Conservation (phyloP, 2,113 vertebrate species). For the Brachypteracias leptosomus region DNA sequence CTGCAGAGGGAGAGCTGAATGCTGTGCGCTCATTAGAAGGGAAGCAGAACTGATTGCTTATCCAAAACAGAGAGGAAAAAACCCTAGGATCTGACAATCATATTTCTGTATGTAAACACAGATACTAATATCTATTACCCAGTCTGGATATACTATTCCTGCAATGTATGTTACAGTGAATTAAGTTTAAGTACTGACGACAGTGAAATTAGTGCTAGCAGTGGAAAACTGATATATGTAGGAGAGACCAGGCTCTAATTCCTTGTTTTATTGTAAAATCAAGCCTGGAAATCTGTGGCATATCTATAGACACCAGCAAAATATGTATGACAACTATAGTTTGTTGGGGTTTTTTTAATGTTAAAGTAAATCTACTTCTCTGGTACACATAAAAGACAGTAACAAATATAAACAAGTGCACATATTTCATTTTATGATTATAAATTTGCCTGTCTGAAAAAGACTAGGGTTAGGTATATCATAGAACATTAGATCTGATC, state of each 20-base stretch:
- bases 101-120: not conserved
- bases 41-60: not conserved
- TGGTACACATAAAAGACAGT: not conserved
- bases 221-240: not conserved
- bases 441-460: not conserved
- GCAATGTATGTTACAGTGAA: not conserved
- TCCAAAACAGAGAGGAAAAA: not conserved
- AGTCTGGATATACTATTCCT: not conserved
- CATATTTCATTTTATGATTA: not conserved
- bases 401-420: not conserved
- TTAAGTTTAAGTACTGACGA: not conserved
- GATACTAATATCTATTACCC: not conserved
- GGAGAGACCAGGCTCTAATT: not conserved
- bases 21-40: fast-evolving
- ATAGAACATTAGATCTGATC: not conserved
- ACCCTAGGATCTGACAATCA: fast-evolving
- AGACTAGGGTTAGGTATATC: not conserved
- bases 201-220: not conserved
- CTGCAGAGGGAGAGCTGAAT: not conserved
- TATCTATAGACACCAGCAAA: not conserved
- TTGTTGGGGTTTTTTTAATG: not conserved
- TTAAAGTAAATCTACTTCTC: not conserved
- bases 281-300: not conserved
- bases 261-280: not conserved
- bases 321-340: not conserved